phyloP scores from a whole-genome alignment of 2,888 invertebrate species.

The Steinernema scapterisci region DNA sequence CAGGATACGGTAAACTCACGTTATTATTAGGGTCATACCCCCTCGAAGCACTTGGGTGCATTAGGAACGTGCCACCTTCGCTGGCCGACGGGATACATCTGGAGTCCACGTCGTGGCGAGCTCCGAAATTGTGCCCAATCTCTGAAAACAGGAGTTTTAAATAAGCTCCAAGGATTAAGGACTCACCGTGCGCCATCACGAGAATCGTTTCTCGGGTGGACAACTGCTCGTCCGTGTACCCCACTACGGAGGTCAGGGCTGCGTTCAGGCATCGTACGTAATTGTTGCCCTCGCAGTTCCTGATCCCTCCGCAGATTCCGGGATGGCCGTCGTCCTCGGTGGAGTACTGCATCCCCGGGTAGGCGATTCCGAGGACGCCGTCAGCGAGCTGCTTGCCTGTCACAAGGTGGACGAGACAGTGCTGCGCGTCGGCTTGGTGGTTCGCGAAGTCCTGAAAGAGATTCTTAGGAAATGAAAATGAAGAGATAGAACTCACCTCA shows the following conservation, averaged over 20 bases:
- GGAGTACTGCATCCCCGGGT: not conserved
- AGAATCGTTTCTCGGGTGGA: not conserved
- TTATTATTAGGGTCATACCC: conserved; percentile 18
- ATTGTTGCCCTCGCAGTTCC: not conserved
- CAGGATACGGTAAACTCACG: not conserved
- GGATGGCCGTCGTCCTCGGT: not conserved
- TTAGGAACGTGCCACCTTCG: not conserved
- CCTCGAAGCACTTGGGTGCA: conserved; percentile 4
- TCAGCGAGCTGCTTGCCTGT: not conserved
- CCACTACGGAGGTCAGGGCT: not conserved
- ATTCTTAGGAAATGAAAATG: not conserved
- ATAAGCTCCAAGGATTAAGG: not conserved
- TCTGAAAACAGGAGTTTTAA: not conserved
- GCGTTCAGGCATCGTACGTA: not conserved
- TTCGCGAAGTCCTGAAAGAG: not conserved
- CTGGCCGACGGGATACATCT: not conserved
- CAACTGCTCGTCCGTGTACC: not conserved
- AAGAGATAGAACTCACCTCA: not conserved
- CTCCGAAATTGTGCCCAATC: conserved; percentile 19
- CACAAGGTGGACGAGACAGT: not conserved
- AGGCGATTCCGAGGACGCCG: conserved; percentile 2
- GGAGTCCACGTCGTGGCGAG: not conserved
- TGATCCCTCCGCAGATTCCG: conserved; percentile 8
- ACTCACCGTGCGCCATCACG: conserved; percentile 6
- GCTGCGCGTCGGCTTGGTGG: not conserved